These are phyloP conservation scores for Theocolax elegans DNA, from an alignment of 1,140 invertebrate species.

Conservation along the genomic window DNA sequence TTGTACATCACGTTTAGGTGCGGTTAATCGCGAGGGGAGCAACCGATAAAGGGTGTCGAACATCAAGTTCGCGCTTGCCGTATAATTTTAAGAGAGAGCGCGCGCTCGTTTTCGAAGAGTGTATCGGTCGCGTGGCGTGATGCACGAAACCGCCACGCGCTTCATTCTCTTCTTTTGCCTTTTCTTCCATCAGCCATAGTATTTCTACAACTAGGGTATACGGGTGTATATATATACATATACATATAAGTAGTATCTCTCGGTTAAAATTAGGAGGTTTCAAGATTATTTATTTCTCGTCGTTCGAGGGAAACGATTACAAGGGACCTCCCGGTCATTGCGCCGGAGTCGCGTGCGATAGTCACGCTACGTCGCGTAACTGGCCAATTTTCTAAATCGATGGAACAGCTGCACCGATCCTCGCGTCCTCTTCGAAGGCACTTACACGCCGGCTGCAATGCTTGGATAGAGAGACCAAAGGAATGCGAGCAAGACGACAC, in stretches of 20 bases:
- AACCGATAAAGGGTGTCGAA: background rate
- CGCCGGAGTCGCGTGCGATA: slow-evolving; percentile 56
- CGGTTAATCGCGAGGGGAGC: background rate
- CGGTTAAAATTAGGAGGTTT: too few relatives aligned
- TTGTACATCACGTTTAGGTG: background rate
- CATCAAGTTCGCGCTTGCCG: background rate
- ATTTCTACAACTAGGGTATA: too few relatives aligned
- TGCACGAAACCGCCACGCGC: slow-evolving; percentile 38
- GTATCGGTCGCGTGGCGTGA: slow-evolving; percentile 52
- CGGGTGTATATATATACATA: too few relatives aligned
- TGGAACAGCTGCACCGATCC: slow-evolving; percentile 47
- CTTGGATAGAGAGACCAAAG: background rate
- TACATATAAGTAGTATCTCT: too few relatives aligned
- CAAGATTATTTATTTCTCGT: slow-evolving; percentile 54
- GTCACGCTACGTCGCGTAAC: slow-evolving; percentile 49
- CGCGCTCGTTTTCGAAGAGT: background rate
- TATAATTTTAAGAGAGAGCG: slow-evolving; percentile 12
- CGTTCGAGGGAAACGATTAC: slow-evolving; percentile 53
- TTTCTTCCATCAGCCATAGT: slow-evolving; percentile 38
- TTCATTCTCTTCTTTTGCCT: slow-evolving; percentile 31
- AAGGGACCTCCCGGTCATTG: slow-evolving; percentile 40
- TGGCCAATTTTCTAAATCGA: slow-evolving; percentile 59
- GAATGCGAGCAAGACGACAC: background rate
- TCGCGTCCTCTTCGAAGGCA: background rate
- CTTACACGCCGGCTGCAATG: background rate